These are phyloP conservation scores for Corythornis madagascariensis DNA, from an alignment of 2,113 vertebrate genomes.

Conservation along the genomic window DNA sequence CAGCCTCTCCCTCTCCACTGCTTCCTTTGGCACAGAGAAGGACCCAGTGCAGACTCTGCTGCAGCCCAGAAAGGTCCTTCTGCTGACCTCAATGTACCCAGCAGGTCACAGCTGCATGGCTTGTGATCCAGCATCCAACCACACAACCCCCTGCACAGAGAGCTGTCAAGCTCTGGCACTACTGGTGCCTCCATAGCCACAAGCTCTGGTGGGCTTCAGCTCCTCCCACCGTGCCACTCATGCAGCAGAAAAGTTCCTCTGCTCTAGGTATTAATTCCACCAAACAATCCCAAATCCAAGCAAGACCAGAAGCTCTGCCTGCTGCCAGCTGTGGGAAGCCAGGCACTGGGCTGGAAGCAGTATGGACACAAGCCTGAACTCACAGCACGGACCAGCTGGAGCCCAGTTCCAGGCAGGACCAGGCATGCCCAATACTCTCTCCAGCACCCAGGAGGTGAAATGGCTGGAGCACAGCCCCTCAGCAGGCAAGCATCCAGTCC, in stretches of 20 bases:
- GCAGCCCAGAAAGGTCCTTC: background rate
- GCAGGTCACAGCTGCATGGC: background rate
- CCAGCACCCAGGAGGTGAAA: background rate
- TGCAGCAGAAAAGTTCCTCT: background rate
- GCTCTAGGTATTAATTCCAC: background rate
- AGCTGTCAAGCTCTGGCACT: background rate
- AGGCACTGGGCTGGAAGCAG: background rate
- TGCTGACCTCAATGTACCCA: background rate
- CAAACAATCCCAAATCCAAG: background rate
- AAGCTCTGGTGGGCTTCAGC: background rate
- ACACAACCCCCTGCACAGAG: accelerated
- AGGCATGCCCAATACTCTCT: background rate
- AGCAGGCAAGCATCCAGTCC: background rate
- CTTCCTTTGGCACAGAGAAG: background rate
- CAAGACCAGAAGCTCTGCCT: background rate
- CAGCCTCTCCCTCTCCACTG: background rate
- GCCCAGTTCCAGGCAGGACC: background rate
- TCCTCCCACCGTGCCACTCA: background rate
- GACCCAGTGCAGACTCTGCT: background rate
- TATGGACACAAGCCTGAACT: background rate
- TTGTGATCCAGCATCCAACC: background rate
- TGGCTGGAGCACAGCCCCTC: background rate
- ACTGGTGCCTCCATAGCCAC: background rate
- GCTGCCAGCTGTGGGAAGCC: accelerated
- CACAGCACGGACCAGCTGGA: background rate